Evolutionary conservation across 2,113 vertebrate species (phyloP).

Genomic region (Thamnaconus septentrionalis): DNA sequence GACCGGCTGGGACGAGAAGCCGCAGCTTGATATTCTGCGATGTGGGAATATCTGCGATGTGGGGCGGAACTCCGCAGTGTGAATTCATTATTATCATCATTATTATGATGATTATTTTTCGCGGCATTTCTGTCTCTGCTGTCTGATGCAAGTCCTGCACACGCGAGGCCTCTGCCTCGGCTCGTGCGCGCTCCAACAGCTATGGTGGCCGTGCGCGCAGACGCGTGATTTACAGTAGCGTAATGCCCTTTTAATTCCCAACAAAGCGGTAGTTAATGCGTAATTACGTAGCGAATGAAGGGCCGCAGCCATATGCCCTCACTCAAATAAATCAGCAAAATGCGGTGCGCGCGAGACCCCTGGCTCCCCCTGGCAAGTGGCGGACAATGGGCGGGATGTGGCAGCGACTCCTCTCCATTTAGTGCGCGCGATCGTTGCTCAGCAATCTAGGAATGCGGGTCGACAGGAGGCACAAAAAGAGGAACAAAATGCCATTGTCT

Average conservation of each 20-base stretch:
- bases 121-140: not conserved
- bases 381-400: slow-evolving; percentile 62
- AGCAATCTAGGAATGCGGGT: slow-evolving; percentile 84
- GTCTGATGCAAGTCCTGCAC: slow-evolving; percentile 3
- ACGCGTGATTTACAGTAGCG: slow-evolving; percentile 72
- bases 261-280: slow-evolving; percentile 62
- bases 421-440: slow-evolving; percentile 68
- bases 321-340: slow-evolving; percentile 78
- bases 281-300: slow-evolving; percentile 66
- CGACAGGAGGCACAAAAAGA: slow-evolving; percentile 83
- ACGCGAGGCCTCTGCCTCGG: not conserved
- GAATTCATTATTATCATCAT: too few species aligned
- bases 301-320: slow-evolving; percentile 56
- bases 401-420: slow-evolving; percentile 67
- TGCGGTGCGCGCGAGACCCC: slow-evolving; percentile 57
- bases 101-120: not conserved
- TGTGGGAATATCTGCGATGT: not conserved
- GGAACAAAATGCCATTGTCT: slow-evolving; percentile 92
- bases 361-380: slow-evolving; percentile 66
- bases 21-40: not conserved
- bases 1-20: slow-evolving; percentile 6
- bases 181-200: slow-evolving; percentile 6
- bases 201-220: slow-evolving; percentile 1
- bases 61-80: too few species aligned
- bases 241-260: slow-evolving; percentile 57